phyloP scores from a whole-genome alignment of 1,140 invertebrate genomes.

The Drosophila kikkawai region DNA sequence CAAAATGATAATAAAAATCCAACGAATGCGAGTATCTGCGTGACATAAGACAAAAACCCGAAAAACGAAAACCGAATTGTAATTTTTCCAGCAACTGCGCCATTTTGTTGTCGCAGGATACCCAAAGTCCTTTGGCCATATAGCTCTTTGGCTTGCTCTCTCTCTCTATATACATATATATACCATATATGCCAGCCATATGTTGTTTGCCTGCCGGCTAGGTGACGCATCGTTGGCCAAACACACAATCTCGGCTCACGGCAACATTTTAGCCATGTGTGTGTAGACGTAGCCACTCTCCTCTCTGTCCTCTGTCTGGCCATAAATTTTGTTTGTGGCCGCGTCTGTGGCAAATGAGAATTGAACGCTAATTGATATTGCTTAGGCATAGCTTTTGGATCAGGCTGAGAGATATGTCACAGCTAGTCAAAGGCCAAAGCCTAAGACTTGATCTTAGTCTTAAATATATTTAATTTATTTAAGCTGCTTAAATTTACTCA shows the following conservation, averaged over 20 bases:
- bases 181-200: slow-evolving; percentile 23
- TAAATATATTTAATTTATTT: not conserved
- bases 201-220: slow-evolving; percentile 44
- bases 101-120: slow-evolving; percentile 41
- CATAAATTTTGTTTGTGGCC: slow-evolving; percentile 41
- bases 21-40: slow-evolving; percentile 64
- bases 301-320: slow-evolving; percentile 15
- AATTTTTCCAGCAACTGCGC: slow-evolving; percentile 62
- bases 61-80: slow-evolving; percentile 56
- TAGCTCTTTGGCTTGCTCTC: not conserved
- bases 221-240: slow-evolving; percentile 61
- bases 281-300: not conserved
- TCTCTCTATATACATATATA: not conserved
- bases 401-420: not conserved
- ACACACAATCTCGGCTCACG: slow-evolving; percentile 19
- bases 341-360: slow-evolving; percentile 23
- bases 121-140: slow-evolving; percentile 9
- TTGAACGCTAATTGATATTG: slow-evolving; percentile 45
- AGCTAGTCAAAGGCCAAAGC: not conserved
- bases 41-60: slow-evolving; percentile 75
- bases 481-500: not conserved
- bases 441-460: not conserved
- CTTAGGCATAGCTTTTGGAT: slow-evolving; percentile 1
- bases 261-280: slow-evolving; percentile 16
- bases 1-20: slow-evolving; percentile 79